Base-by-base conservation (phyloP, 2,797 vertebrate species). In the Delichon dasypus region DNA sequence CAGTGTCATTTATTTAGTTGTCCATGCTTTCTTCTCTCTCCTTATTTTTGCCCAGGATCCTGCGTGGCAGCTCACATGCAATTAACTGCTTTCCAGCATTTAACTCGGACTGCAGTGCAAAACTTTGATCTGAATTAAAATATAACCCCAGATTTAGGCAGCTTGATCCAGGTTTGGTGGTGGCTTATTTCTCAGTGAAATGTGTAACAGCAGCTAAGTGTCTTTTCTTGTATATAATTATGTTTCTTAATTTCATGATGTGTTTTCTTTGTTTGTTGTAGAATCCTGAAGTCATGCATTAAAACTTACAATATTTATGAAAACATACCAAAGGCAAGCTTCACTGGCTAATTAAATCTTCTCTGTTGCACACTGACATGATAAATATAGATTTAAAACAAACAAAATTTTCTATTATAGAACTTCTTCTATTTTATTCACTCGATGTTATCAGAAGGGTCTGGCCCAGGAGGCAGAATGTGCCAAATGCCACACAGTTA, bases 331-430 rank as follows among this genome's bases (percentile, higher is more conserved):
- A 92, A 95, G 84, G 72, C 65, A 1, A 97, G 65, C 61, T 94
- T 95, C 65, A 83, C 61, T 90, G 78, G 32, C 78, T 92, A 94
- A 97, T 96, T 95, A 96, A 95, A 93, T 95, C 92, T 94, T 89
- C 85, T 85, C 64, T 92, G 27, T 88, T 77, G 71, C 84, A 82
- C 50, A 36, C 34, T 87, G 64, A 78, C 96, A 95, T 80, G 92
- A 89, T 91, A 95, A 95, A 96, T 87, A 93, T 8, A 95, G 84
- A 83, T 90, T 87, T 94, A 74, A 95, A 95, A 65, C 48, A 94
- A 94, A 90, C 2, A 2, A 82, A 80, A 84, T 91, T 83, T 88
- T 76, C n/a, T 86, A 6, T 71, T 88, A 48, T 44, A 88, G 42
- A 88, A 57, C 38, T 87, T 65, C 53, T 86, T 26, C 76, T 93